Evolutionary conservation across 2,888 invertebrate species (phyloP).

Genomic region (Apotomis betuletana): DNA sequence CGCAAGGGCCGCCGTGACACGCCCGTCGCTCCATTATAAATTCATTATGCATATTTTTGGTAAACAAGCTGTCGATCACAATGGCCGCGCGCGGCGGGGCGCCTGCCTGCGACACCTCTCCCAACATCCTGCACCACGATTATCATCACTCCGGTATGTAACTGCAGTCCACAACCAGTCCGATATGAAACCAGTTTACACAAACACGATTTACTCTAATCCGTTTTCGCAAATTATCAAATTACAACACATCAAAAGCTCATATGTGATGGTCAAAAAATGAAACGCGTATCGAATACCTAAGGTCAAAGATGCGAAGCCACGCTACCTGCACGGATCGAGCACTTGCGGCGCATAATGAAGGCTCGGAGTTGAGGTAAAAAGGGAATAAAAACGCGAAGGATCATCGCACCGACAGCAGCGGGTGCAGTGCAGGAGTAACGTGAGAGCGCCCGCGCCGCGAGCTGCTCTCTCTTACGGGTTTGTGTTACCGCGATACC

Average conservation of each 20-base stretch:
- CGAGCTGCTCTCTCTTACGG: conserved; percentile 41
- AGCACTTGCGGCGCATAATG: conserved; percentile 77
- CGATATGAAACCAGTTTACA: conserved; percentile 67
- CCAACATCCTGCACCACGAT: conserved; percentile 66
- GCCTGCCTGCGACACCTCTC: conserved; percentile 73
- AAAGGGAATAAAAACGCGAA: conserved; percentile 73
- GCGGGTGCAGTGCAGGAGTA: conserved; percentile 69
- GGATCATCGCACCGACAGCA: conserved; percentile 78
- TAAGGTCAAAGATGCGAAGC: conserved; percentile 77
- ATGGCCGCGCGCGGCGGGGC: conserved; percentile 76
- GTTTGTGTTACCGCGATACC: conserved; percentile 4
- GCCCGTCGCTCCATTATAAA: conserved; percentile 76
- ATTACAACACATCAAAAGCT: conserved; percentile 77
- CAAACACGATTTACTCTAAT: conserved; percentile 63
- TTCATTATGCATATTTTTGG: conserved; percentile 84
- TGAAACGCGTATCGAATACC: conserved; percentile 77
- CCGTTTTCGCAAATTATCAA: conserved; percentile 75
- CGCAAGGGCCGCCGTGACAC: conserved; percentile 61
- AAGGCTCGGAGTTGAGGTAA: conserved; percentile 74
- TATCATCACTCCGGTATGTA: conserved; percentile 59
- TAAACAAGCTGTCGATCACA: conserved; percentile 84
- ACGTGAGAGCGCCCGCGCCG: conserved; percentile 57
- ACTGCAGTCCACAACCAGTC: conserved; percentile 52
- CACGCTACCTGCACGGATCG: conserved; percentile 78
- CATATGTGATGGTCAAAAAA: conserved; percentile 71